Evolutionary conservation across 2,797 vertebrate genomes (phyloP).

Genomic region (Psittacula echo): DNA sequence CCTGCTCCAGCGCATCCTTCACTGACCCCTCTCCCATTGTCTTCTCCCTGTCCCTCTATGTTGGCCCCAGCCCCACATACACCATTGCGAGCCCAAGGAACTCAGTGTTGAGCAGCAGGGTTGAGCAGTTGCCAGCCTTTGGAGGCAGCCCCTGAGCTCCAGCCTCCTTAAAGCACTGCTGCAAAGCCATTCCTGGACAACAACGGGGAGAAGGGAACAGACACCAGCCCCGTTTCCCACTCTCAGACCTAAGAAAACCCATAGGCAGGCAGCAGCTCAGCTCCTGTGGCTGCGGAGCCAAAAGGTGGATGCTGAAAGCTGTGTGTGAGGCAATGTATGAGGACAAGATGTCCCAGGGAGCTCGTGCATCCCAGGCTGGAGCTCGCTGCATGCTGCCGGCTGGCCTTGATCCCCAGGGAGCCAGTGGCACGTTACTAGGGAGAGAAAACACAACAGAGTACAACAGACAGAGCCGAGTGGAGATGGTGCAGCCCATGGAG

Average conservation of each 20-base stretch:
- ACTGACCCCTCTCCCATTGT: background rate
- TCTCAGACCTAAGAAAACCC: background rate
- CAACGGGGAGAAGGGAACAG: background rate
- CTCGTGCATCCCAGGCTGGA: background rate
- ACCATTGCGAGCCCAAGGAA: background rate
- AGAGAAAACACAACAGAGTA: conserved; percentile 42
- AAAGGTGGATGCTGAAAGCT: background rate
- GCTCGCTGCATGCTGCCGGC: accelerated
- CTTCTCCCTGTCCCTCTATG: background rate
- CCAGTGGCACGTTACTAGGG: conserved; percentile 10
- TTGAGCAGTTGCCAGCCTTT: background rate
- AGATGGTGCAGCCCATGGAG: background rate
- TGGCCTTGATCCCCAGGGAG: conserved; percentile 23
- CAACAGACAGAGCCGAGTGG: background rate
- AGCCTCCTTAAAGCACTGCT: background rate
- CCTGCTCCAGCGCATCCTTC: background rate
- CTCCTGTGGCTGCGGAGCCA: background rate
- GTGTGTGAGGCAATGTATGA: background rate
- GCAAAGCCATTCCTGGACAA: background rate
- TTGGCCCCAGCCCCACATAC: background rate
- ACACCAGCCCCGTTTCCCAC: background rate
- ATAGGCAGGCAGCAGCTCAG: background rate
- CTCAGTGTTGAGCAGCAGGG: background rate
- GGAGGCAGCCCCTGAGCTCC: background rate
- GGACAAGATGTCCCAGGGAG: background rate